Conservation (phyloP, 2,113 vertebrate genomes). For the Cervus canadensis region DNA sequence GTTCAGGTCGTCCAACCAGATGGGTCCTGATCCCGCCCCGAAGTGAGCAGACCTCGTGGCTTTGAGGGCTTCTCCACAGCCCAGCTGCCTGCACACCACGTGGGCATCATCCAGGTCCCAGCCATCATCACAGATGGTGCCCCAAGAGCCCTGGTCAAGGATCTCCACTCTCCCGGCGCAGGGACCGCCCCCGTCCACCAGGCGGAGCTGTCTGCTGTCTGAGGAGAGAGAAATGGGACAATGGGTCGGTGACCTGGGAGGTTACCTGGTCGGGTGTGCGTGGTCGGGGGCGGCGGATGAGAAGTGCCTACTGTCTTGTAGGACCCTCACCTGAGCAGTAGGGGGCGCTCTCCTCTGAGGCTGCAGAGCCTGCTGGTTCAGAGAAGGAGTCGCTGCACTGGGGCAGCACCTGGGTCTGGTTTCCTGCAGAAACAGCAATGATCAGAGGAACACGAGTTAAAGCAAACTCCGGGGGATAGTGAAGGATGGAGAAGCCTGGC, state of each 20-base stretch:
- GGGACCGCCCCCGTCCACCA: background rate
- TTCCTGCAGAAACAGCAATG: background rate
- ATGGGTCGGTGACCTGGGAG: rapidly evolving
- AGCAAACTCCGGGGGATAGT: background rate
- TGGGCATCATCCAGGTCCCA: too few species aligned
- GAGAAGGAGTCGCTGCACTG: background rate
- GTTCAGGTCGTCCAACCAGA: too few species aligned
- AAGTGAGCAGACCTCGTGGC: too few species aligned
- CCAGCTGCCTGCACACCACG: too few species aligned
- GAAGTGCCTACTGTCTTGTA: background rate
- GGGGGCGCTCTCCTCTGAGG: background rate
- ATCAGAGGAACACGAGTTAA: background rate
- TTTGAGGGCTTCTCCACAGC: too few species aligned
- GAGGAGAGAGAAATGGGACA: background rate
- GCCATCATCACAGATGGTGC: too few species aligned
- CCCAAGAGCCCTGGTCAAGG: too few species aligned
- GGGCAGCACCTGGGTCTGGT: background rate
- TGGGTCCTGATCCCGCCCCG: too few species aligned
- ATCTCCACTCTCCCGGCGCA: too few species aligned
- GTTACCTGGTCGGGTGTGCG: rapidly evolving
- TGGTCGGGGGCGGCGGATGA: rapidly evolving
- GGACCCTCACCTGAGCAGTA: background rate
- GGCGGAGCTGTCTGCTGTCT: background rate
- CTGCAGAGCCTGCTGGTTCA: background rate
- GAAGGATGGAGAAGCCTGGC: background rate